Evolutionary conservation across 2,888 invertebrate genomes (phyloP), one percentile per base, ranked within the genome.

Genomic region (Trypoxylon attenuatum): DNA sequence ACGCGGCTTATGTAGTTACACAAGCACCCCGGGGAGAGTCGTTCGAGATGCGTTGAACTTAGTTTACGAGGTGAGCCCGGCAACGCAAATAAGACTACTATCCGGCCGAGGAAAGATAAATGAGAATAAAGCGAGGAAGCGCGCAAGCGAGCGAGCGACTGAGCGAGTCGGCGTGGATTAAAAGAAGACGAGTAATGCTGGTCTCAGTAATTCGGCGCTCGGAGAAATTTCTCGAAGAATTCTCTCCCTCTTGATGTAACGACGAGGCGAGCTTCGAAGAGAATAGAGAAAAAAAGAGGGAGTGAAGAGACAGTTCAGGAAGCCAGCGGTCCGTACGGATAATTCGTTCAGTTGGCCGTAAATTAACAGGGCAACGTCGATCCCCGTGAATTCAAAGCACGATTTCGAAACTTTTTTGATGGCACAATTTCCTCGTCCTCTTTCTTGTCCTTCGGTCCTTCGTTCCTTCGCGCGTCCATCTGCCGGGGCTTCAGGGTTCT

Each of bases 361-460:
- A 70, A 75, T 75, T 75, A 75, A 61, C 51, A 58, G 47, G 60
- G 43, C 61, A 47, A 46, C 43, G 43, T 54, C 27, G 51, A 50
- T 27, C 59, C 43, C 42, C 51, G 57, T 27, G 65, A 54, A 84
- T 82, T 84, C 82, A 73, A 78, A 77, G 78, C 80, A 81, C 80
- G 81, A 74, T 74, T 77, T 70, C 70, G 63, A 58, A 82, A 84
- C 81, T 82, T 83, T 82, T 82, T 77, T 79, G 79, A 82, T 80
- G 78, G 73, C 80, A 84, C 82, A 84, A 84, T 85, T 81, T 82
- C 63, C 65, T 66, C 52, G 21, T 27, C 33, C 39, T 42, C 23
- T 51, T 27, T n/a, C 16, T 5, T 27, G 13, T 21, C 27, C 39
- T 15, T 15, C 42, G 22, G 16, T 18, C 15, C 39, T 33, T 27